phyloP scores from a whole-genome alignment of 1,140 invertebrate genomes.

The Copidosoma floridanum region DNA sequence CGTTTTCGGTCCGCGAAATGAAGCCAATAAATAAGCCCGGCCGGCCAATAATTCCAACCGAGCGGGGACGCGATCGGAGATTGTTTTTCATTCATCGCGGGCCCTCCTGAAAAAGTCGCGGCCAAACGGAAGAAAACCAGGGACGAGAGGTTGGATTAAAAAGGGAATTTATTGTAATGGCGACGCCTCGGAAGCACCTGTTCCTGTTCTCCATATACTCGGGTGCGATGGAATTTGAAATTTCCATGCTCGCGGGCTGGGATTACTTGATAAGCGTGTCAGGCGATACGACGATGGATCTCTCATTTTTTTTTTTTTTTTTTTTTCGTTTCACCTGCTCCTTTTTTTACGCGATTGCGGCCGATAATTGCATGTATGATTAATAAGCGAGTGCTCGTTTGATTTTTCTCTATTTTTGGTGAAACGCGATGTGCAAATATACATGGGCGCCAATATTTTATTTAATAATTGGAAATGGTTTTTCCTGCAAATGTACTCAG shows the following conservation, averaged over 20 bases:
- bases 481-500: too few relatives aligned
- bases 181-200: background rate
- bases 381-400: too few relatives aligned
- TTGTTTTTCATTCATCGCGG: conserved; percentile 41
- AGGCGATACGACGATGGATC: background rate
- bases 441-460: too few relatives aligned
- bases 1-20: conserved; percentile 37
- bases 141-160: conserved; percentile 19
- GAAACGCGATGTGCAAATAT: too few relatives aligned
- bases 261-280: background rate
- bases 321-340: too few relatives aligned
- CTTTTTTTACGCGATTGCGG: background rate
- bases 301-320: too few relatives aligned
- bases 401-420: too few relatives aligned
- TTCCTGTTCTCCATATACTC: background rate
- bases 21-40: conserved; percentile 54
- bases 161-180: conserved; percentile 22
- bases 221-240: background rate
- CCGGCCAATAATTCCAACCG: conserved; percentile 52
- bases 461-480: too few relatives aligned
- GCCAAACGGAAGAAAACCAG: conserved; percentile 27
- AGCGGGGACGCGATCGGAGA: conserved; percentile 42
- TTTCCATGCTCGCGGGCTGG: background rate
- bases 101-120: conserved; percentile 32
- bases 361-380: background rate